Conservation (phyloP, 2,888 invertebrate genomes). For the Orthonevra nobilis region DNA sequence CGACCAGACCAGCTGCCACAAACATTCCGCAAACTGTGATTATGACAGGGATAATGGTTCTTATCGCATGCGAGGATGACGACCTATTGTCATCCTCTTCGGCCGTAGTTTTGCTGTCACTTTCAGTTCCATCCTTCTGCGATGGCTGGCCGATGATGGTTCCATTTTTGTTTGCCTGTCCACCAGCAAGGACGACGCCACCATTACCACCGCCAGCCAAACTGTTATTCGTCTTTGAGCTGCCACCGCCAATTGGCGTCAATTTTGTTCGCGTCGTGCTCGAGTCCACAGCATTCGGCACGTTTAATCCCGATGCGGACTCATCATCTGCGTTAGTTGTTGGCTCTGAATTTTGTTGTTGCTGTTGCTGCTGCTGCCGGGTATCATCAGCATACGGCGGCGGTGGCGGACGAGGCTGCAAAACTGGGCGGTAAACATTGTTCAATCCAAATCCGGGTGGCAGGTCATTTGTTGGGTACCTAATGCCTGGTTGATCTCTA, state of each 20-base stretch:
- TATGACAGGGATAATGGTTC: constrained; percentile 86
- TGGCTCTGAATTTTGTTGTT: constrained; percentile 72
- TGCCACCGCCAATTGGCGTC: constrained; percentile 73
- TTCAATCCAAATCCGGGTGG: constrained; percentile 76
- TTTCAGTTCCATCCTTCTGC: constrained; percentile 33
- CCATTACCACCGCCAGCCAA: constrained; percentile 62
- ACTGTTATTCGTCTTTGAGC: constrained; percentile 56
- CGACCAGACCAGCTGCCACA: constrained; percentile 84
- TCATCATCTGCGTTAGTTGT: constrained; percentile 68
- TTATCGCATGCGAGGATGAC: constrained; percentile 81
- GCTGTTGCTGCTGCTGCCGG: constrained; percentile 71
- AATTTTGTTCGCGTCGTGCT: constrained; percentile 75
- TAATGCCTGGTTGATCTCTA: constrained; percentile 75
- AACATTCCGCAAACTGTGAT: constrained; percentile 86
- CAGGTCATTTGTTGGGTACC: constrained; percentile 72
- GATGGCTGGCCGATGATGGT: constrained; percentile 13
- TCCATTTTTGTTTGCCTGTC: constrained; percentile 5
- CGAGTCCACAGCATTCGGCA: constrained; percentile 71
- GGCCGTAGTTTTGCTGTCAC: constrained; percentile 13
- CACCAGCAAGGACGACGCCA: constrained; percentile 6
- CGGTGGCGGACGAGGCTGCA: constrained; percentile 15
- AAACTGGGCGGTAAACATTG: constrained; percentile 64
- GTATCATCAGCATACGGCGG: constrained; percentile 27
- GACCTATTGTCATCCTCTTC: constrained; percentile 66
- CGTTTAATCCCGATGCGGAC: constrained; percentile 79